Conservation (phyloP, 2,797 vertebrate species). For the Diplodus puntazzo region DNA sequence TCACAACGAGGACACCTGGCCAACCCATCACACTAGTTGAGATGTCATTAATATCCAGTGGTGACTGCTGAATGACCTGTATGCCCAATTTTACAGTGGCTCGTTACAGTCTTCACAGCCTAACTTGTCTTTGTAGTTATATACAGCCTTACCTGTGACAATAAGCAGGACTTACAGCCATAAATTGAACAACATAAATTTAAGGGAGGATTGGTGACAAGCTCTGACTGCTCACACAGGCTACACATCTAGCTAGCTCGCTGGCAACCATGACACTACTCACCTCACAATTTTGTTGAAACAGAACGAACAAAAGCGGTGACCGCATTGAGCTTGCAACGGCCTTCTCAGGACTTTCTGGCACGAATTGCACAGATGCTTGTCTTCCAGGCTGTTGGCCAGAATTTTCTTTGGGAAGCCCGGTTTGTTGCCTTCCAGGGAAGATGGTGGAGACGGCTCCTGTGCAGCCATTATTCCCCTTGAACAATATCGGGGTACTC, state of each 20-base stretch:
- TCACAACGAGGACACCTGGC: neutral
- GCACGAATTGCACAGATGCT: conserved; percentile 95
- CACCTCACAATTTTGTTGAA: conserved; percentile 94
- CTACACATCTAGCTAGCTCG: conserved; percentile 55
- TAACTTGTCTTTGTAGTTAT: neutral
- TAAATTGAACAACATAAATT: conserved; percentile 9
- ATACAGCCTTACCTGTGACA: neutral
- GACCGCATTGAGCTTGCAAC: conserved; percentile 95
- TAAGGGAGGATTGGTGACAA: conserved; percentile 14
- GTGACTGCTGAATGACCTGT: neutral
- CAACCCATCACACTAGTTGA: conserved; percentile 5
- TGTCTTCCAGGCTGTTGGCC: conserved; percentile 92
- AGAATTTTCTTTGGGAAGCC: conserved; percentile 95
- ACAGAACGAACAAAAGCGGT: conserved; percentile 95
- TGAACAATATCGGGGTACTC: conserved; percentile 70
- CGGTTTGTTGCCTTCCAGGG: conserved; percentile 92
- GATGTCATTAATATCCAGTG: neutral
- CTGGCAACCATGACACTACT: conserved; percentile 64
- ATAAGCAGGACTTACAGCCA: neutral
- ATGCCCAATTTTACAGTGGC: neutral
- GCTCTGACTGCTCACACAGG: conserved; percentile 6
- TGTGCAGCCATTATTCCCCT: conserved; percentile 92
- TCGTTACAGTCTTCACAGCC: neutral
- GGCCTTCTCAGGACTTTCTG: conserved; percentile 93
- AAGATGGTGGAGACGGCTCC: conserved; percentile 91